Base-by-base conservation (phyloP, 2,113 vertebrate species). In the Jaculus jaculus region DNA sequence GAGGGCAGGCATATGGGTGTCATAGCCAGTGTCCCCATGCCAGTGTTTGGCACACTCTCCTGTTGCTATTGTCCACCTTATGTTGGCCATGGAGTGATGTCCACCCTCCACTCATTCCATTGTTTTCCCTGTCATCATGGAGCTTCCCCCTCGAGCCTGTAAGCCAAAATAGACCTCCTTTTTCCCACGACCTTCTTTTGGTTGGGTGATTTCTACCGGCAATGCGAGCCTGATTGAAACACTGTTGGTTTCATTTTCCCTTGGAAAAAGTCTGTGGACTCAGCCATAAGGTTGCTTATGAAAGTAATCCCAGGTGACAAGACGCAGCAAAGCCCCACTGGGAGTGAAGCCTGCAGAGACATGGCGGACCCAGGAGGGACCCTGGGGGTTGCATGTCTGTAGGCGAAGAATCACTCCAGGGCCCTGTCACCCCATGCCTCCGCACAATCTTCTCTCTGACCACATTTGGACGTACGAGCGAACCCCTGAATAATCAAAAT, bases 221-320 rank as follows among this genome's bases (percentile, higher is more conserved):
- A n/a, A n/a, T n/a, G n/a, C n/a, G n/a, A n/a, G n/a, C n/a, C n/a
- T n/a, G n/a, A n/a, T n/a, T n/a, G n/a, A n/a, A n/a, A n/a, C n/a
- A n/a, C n/a, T n/a, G n/a, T n/a, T n/a, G 23, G 82, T 24, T 92
- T 4, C 30, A 3, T 58, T 37, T 80, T 73, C 66, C 85, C 81
- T 63, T 69, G 82, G 85, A 34, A 77, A 77, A 93, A 84, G 11
- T 32, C 58, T 90, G 54, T 84, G 73, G 83, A 69, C 39, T 86
- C 72, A 4, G 34, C 39, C 74, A 30, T 3, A 51, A 80, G 4
- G 86, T 87, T 13, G 54, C 90, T 47, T 86, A 71, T 77, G 75
- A 65, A 51, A 82, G 5, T 65, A 24, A 34, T 92, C 61, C 15
- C 54, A 94, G 15, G 23, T 96, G 17, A 39, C 23, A 82, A 30